Evolutionary conservation across 2,888 invertebrate species (phyloP), one percentile per base, ranked within the genome.

Genomic region (Elmis aenea): DNA sequence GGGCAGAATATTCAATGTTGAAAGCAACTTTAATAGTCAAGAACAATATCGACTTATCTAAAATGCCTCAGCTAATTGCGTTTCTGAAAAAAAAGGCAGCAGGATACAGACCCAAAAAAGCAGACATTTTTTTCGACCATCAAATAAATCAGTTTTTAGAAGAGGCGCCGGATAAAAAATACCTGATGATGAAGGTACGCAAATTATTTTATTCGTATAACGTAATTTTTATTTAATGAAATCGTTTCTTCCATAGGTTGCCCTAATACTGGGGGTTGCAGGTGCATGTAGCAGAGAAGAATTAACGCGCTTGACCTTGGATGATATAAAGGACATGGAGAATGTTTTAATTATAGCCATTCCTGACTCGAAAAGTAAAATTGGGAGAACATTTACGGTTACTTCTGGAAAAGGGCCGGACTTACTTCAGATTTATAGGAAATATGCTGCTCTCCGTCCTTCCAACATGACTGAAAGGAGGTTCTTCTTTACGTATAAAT

Each of bases 41-140:
- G 13, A n/a, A 37, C 3, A 33, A 37, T 26, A 26, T 40, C 5
- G 28, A 44, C 25, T 40, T 44, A 10, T 8, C 16, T n/a, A 32
- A 33, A 29, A 40, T 26, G 31, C 9, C 11, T 16, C 36, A 33
- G 33, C 18, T 40, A 11, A 15, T 16, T n/a, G 36, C 38, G 1
- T 55, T 49, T 35, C 33, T 55, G 16, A 52, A 48, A 35, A 28
- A 38, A 12, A 46, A 51, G 25, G 33, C 38, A 8, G 36, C 30
- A 3, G 56, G 52, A 13, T 55, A 45, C 36, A 13, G 24, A 13
- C 36, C 46, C 13, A 54, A 54, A 41, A 52, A 54, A 38, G 46
- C 55, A 3, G 47, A 48, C 21, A 38, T 38, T 18, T 46, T 55
- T 3, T 36, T 49, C n/a, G 13, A 38, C 12, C 37, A 39, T 12